These are phyloP conservation scores for Myotis yumanensis DNA, from an alignment of 2,113 vertebrate genomes.

Conservation along the genomic window DNA sequence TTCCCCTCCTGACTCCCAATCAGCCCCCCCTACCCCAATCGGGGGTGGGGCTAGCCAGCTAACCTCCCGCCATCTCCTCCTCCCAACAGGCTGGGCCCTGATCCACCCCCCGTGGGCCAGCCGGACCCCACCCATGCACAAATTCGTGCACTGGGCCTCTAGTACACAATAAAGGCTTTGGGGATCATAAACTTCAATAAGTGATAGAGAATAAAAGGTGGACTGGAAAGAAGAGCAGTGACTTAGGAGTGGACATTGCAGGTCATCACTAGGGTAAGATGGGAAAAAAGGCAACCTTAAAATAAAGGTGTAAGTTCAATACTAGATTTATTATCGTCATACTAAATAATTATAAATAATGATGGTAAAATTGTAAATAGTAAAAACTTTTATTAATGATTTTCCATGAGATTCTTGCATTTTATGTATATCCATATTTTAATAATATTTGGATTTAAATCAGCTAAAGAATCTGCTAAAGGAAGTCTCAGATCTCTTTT, in stretches of 20 bases:
- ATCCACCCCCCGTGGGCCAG: too few relatives aligned
- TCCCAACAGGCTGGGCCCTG: too few relatives aligned
- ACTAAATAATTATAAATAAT: background rate
- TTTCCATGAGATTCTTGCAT: background rate
- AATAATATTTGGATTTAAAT: constrained; percentile 2
- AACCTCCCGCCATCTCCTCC: too few relatives aligned
- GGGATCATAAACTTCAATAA: background rate
- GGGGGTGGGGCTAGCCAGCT: too few relatives aligned
- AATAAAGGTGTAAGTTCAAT: background rate
- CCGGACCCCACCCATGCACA: too few relatives aligned
- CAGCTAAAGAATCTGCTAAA: background rate
- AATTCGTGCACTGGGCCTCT: background rate
- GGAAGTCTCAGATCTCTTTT: background rate
- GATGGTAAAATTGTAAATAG: background rate
- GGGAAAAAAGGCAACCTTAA: background rate
- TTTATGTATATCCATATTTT: background rate
- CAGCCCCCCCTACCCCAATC: too few relatives aligned
- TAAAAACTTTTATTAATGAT: background rate
- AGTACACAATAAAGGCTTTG: background rate
- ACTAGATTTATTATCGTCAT: background rate
- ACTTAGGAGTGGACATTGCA: background rate
- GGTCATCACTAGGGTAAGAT: background rate
- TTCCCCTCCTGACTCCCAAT: too few relatives aligned
- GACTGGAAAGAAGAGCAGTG: background rate
- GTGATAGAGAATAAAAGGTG: background rate